Evolutionary conservation across 2,797 vertebrate genomes (phyloP).

Genomic region (Macropodus opercularis): DNA sequence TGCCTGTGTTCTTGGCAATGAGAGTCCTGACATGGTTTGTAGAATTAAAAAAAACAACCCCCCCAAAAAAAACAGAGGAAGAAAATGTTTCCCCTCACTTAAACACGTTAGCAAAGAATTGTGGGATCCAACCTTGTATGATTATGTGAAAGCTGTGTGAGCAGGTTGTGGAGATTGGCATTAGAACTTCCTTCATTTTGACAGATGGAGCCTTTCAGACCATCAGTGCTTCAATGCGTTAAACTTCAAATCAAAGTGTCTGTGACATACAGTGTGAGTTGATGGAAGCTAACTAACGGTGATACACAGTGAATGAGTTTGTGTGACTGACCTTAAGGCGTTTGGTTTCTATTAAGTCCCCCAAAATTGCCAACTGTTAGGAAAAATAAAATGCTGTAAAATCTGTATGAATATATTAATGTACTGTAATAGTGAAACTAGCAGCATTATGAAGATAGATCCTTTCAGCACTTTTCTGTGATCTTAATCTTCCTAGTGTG

Average conservation of each 20-base stretch:
- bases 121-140: constrained; percentile 5
- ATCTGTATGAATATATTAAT: constrained; percentile 62
- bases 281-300: constrained; percentile 64
- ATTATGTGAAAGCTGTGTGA: constrained; percentile 30
- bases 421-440: constrained; percentile 60
- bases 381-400: constrained; percentile 55
- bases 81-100: constrained; percentile 9
- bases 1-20: constrained; percentile 60
- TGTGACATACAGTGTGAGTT: constrained; percentile 65
- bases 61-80: constrained; percentile 16
- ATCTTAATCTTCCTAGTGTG: constrained; percentile 40
- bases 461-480: constrained; percentile 59
- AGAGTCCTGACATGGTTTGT: constrained; percentile 28
- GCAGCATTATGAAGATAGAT: constrained; percentile 66
- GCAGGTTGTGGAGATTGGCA: constrained; percentile 35
- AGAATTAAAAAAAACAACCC: neutral
- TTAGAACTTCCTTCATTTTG: constrained; percentile 44
- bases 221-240: constrained; percentile 46
- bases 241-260: constrained; percentile 73
- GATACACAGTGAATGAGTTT: constrained; percentile 59
- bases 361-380: constrained; percentile 20
- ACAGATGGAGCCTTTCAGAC: constrained; percentile 34
- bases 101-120: constrained; percentile 24
- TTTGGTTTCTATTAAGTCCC: constrained; percentile 58
- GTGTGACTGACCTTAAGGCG: constrained; percentile 73